Evolutionary conservation across 2,888 invertebrate genomes (phyloP), one percentile per base, ranked within the genome.

Genomic region (Amphipyra berbera): DNA sequence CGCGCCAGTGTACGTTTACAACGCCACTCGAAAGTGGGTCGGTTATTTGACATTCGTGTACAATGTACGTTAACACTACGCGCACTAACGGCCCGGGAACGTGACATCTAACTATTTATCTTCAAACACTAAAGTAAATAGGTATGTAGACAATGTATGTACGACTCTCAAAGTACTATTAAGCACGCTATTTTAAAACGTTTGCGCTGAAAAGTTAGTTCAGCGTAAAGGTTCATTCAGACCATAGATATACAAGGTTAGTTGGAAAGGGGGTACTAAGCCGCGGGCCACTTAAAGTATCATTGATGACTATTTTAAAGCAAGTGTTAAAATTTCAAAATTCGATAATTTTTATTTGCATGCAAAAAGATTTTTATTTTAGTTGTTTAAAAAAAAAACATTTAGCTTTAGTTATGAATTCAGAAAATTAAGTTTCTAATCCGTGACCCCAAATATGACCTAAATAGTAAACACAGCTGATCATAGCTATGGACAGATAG

Each of bases 21-120:
- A 41, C 48, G 15, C 65, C 53, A 68, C 58, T 13, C 27, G 13
- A 65, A 68, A 65, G 41, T 72, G 58, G 66, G 68, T 58, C 53
- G 45, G 52, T 66, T 72, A 66, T 65, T 68, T 53, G 73, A 72
- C 66, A 35, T 49, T 66, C 33, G 41, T 57, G 57, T 64, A 68
- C 44, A 48, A 46, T 68, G 47, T 46, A 38, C 27, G 66, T 49
- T 21, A 45, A 54, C 33, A 42, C 8, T 30, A 49, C 27, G 15
- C 15, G 37, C 13, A 42, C 33, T 33, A 47, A 33, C 46, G n/a
- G 46, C 8, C 10, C n/a, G 35, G 2, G 10, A 21, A 33, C 6
- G 40, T 56, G 63, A 33, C 63, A 55, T 63, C 40, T n/a, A 53
- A 38, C 66, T 72, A 49, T 72, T 65, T 72, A 48, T 58, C 45